Conservation (phyloP, 2,888 invertebrate species). For the Emesis russula region DNA sequence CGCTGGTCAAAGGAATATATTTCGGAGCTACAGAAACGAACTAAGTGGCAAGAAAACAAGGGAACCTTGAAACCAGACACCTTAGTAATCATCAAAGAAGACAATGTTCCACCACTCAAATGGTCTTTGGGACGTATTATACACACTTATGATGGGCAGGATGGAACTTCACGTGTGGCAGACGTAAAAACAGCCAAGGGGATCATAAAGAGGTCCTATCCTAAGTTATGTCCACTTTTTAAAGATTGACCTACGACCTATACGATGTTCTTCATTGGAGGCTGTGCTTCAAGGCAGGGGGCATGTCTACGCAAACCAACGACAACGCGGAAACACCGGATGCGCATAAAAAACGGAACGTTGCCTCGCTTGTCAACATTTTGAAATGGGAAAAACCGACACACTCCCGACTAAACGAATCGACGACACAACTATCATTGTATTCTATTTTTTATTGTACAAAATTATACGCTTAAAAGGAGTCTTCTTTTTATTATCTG, state of each 20-base stretch:
- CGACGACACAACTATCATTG: too few relatives aligned
- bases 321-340: too few relatives aligned
- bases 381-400: too few relatives aligned
- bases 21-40: too few relatives aligned
- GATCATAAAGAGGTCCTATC: not conserved
- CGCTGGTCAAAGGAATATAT: slow-evolving; percentile 66
- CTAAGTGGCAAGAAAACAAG: not conserved
- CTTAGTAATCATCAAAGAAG: slow-evolving; percentile 61
- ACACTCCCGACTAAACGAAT: too few relatives aligned
- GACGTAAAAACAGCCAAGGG: not conserved
- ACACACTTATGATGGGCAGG: not conserved
- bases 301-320: not conserved
- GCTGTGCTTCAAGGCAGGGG: not conserved
- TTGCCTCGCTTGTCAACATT: too few relatives aligned
- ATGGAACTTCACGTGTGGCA: not conserved
- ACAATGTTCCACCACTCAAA: slow-evolving; percentile 41
- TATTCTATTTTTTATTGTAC: too few relatives aligned
- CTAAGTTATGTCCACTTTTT: not conserved
- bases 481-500: too few relatives aligned
- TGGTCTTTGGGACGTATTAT: slow-evolving; percentile 34
- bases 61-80: slow-evolving; percentile 3
- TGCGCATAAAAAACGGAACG: not conserved
- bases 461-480: too few relatives aligned
- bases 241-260: not conserved
- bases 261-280: not conserved